A percentile compares a stretch with the other conserved stretches of the same genome.
phyloP scores from a whole-genome alignment of 2,113 vertebrate species.

The Eretmochelys imbricata region DNA sequence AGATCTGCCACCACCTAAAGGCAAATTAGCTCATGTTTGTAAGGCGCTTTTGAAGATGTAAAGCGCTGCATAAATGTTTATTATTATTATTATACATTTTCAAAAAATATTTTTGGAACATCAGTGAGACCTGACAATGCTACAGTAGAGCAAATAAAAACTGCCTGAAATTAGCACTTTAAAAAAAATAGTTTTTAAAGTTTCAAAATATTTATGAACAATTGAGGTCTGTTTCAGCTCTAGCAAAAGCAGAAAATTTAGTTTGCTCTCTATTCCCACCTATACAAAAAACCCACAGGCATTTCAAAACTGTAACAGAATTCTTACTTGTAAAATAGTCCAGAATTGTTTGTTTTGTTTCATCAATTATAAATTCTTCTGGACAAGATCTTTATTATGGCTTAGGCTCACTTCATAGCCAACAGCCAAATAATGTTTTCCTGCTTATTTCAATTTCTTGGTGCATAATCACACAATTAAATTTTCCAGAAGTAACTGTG shows the following conservation, averaged over 20 bases:
- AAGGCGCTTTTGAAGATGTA: conserved; percentile 47
- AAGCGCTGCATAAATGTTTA: not conserved
- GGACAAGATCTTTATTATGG: conserved; percentile 32
- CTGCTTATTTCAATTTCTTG: conserved; percentile 51
- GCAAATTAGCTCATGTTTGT: conserved; percentile 37
- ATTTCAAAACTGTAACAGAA: conserved; percentile 37
- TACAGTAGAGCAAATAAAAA: conserved; percentile 69
- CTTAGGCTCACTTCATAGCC: conserved; percentile 57
- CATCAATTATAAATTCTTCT: conserved; percentile 40
- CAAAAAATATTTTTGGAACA: conserved; percentile 55
- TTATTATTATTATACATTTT: not conserved
- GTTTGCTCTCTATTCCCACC: conserved; percentile 25
- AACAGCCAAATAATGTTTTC: conserved; percentile 46
- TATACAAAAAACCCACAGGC: conserved; percentile 22
- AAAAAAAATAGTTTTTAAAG: conserved; percentile 52
- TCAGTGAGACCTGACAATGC: conserved; percentile 55
- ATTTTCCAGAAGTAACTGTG: conserved; percentile 35
- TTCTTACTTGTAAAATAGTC: conserved; percentile 29
- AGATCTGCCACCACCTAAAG: conserved; percentile 67
- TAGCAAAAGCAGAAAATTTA: conserved; percentile 51
- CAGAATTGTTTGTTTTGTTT: conserved; percentile 40
- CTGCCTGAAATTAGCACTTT: conserved; percentile 61
- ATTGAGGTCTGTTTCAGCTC: conserved; percentile 67
- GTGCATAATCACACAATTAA: conserved; percentile 45
- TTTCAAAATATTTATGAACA: conserved; percentile 40